Evolutionary conservation across 1,140 invertebrate species (phyloP), one percentile per base, ranked within the genome.

Genomic region (Andrena cerasifolii): DNA sequence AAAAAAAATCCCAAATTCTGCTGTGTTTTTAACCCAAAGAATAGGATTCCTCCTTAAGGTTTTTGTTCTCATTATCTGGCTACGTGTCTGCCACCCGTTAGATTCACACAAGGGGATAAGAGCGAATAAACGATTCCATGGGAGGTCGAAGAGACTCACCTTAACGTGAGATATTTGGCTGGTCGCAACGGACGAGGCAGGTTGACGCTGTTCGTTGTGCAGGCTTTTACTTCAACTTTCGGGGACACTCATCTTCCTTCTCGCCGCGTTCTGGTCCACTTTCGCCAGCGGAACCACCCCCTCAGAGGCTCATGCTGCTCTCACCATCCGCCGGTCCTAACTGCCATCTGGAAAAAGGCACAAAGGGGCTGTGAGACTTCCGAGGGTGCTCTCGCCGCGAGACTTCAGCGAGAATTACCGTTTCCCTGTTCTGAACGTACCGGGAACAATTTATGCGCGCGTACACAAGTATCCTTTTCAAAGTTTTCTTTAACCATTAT

Each of bases 151-250:
- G n/a, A 28, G 28, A 10, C 54, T 73, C 78, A 90, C 89, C 89
- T 90, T 90, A 90, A 87, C 84, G 85, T 84, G 81, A 90, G 79
- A 89, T 84, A 72, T 89, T 84, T 88, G 82, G 76, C 87, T 89
- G 82, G 82, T 85, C 80, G 87, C 85, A 87, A 85, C 74, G 81
- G 84, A 87, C 82, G 84, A 90, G 85, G 83, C 88, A 90, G 89
- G 75, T 78, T 88, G 87, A 78, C 67, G 84, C 81, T 88, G 75
- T 86, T 89, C 86, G 78, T 85, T 86, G 76, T 84, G 71, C 77
- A 81, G n/a, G 58, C 62, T 74, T 81, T 76, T 86, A 56, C 68
- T 87, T 89, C 83, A 90, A 86, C 84, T 86, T 73, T 82, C 71
- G 68, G 74, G 49, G 77, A 75, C 78, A 73, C 63, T 85, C 87